Base-by-base conservation (phyloP, 2,888 invertebrate genomes). In the Lypha dubia region DNA sequence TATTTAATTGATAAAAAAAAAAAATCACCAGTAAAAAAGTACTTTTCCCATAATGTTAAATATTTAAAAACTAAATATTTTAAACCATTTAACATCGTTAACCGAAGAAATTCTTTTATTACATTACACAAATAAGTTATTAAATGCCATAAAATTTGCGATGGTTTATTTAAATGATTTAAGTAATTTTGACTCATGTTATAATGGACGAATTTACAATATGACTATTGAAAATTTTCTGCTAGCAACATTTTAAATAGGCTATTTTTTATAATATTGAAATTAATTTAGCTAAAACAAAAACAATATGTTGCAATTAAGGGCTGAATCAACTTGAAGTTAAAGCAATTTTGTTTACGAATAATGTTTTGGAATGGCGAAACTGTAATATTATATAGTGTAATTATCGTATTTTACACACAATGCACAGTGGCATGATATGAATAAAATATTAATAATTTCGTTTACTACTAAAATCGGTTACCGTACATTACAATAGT, bases 21-120 rank as follows among this genome's bases (percentile, higher is more conserved):
- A 22, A 7, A 32, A 24, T 22, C 17, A 51, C 11, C 15, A 13
- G 24, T 22, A 4, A 0, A 38, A 49, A 20, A 49, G 1, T 79
- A 87, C 83, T 89, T 90, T 46, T 89, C 90, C 87, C 87, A 90
- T 11, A 75, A 5, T 0, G 87, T 80, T 22, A 90, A 80, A 20
- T 81, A 60, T 9, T 79, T 83, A 74, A 89, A 83, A 1, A 96
- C 96, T 49, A 96, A 94, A 88, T 96, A 97, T 88, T 95, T 94
- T 15, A 96, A 93, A 0, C 96, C 96, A 88, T 96, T 96, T 41
- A 96, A 91, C 0, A 95, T 95, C 6, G 95, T 95, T 35, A 94
- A 94, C 5, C 93, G 90, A 67, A 95, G 93, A 89, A 95, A 96
- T 65, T 94, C 94, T 46, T 93, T 56, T 9, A 65, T 13, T 46